Evolutionary conservation across 2,113 vertebrate species (phyloP).

Genomic region (Ploceus nigricollis): DNA sequence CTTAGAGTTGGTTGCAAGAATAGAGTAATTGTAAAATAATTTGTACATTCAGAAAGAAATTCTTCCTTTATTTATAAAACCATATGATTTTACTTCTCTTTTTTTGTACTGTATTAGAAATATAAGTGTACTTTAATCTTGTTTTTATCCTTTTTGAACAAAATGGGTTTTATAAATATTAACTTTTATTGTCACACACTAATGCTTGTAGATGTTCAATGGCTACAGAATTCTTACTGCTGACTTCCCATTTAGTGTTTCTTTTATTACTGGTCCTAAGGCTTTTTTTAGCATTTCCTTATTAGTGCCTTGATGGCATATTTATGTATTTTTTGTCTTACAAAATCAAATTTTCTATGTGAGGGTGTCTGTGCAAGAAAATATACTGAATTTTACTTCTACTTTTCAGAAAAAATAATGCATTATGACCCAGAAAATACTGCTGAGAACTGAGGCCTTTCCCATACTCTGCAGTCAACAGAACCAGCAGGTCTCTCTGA

Average conservation of each 20-base stretch:
- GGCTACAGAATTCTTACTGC: neutral
- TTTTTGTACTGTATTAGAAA: neutral
- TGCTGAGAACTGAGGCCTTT: neutral
- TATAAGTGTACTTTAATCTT: neutral
- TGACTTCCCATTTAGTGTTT: neutral
- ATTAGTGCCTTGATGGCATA: neutral
- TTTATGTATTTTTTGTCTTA: neutral
- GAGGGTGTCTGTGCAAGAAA: neutral
- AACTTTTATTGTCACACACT: neutral
- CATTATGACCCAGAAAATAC: neutral
- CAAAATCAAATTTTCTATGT: neutral
- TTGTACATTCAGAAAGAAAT: neutral
- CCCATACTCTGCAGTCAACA: neutral
- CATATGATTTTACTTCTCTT: neutral
- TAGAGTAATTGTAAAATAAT: neutral
- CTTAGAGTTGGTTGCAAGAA: neutral
- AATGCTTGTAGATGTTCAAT: neutral
- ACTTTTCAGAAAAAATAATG: neutral
- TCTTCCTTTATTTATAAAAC: neutral
- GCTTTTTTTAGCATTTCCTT: neutral
- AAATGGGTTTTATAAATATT: neutral
- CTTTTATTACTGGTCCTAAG: neutral
- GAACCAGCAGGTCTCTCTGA: neutral
- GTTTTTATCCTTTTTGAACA: neutral
- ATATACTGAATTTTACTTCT: neutral